These are phyloP conservation scores for Andrena camellia DNA, from an alignment of 2,888 invertebrate species.

Conservation along the genomic window DNA sequence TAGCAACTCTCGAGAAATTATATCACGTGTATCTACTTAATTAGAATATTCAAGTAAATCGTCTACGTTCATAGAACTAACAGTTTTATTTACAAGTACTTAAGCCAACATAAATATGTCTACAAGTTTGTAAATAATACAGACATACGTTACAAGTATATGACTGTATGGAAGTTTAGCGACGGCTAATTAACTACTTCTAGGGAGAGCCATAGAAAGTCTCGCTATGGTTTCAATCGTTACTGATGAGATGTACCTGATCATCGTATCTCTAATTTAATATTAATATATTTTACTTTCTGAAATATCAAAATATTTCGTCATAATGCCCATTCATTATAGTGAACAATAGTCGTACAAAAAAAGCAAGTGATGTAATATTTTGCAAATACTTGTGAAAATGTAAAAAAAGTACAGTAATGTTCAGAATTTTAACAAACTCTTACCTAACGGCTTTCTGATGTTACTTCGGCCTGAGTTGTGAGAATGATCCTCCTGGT, in stretches of 20 bases:
- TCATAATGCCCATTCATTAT: conserved; percentile 31
- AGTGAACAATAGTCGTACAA: conserved; percentile 34
- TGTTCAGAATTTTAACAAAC: conserved; percentile 49
- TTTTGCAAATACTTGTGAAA: conserved; percentile 45
- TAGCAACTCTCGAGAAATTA: conserved; percentile 3
- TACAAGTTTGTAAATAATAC: conserved; percentile 14
- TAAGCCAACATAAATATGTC: conserved; percentile 26
- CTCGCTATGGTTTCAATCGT: conserved; percentile 11
- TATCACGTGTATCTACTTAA: background rate
- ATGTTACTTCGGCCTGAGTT: conserved; percentile 85
- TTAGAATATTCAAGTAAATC: background rate
- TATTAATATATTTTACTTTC: conserved; percentile 27
- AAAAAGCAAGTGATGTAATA: conserved; percentile 49
- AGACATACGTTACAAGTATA: conserved; percentile 18
- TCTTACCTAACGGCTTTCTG: conserved; percentile 88
- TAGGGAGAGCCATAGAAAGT: conserved; percentile 23
- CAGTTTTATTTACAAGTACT: conserved; percentile 30
- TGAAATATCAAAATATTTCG: conserved; percentile 30
- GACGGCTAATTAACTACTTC: conserved; percentile 25
- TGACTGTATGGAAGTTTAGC: conserved; percentile 20
- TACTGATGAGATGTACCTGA: conserved; percentile 17
- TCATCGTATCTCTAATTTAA: conserved; percentile 14
- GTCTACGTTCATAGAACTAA: conserved; percentile 9
- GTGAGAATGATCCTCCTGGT: conserved; percentile 84
- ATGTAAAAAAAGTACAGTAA: conserved; percentile 33